Base-by-base conservation (phyloP, 2,888 invertebrate genomes). In the Sinotaia quadrata region DNA sequence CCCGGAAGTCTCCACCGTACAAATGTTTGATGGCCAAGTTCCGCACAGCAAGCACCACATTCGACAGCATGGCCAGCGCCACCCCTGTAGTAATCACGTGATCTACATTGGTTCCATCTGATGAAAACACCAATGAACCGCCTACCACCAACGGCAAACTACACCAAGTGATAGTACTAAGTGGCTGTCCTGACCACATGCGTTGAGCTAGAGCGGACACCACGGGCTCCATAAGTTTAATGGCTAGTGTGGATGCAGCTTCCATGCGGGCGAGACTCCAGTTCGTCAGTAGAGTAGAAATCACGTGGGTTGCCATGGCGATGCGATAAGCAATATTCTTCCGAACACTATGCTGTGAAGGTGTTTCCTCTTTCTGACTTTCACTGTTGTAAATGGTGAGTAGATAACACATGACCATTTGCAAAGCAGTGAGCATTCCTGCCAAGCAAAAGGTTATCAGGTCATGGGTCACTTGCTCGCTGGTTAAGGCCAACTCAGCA, bases 161-260 rank as follows among this genome's bases (percentile, higher is more conserved):
- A 4, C 69, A 8, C 8, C 58, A 33, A 4, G 72, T n/a, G n/a
- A n/a, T n/a, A n/a, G n/a, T n/a, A n/a, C n/a, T n/a, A n/a, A n/a
- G n/a, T n/a, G n/a, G n/a, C 47, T 47, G 7, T 1, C 47, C 21
- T 18, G 24, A 18, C 47, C 47, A 47, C 1, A 47, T 1, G 21
- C 61, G 69, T 51, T 78, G 75, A 10, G 71, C 61, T 18, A 76
- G 10, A 0, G 79, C 78, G 3, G 75, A 73, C 5, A 77, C 75
- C 41, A 79, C 60, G 59, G 79, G 79, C 57, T 79, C 79, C 68
- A 76, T 60, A 27, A 78, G 57, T 41, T 79, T 79, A 54, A 79
- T 67, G 37, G 79, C 76, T 60, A 79, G 72, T 18, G 79, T 76
- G 21, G 78, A 77, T n/a, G 76, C 72, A 1, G 78, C 75, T 36